Evolutionary conservation across 2,113 vertebrate genomes (phyloP).

Genomic region (Oreochromis aureus): DNA sequence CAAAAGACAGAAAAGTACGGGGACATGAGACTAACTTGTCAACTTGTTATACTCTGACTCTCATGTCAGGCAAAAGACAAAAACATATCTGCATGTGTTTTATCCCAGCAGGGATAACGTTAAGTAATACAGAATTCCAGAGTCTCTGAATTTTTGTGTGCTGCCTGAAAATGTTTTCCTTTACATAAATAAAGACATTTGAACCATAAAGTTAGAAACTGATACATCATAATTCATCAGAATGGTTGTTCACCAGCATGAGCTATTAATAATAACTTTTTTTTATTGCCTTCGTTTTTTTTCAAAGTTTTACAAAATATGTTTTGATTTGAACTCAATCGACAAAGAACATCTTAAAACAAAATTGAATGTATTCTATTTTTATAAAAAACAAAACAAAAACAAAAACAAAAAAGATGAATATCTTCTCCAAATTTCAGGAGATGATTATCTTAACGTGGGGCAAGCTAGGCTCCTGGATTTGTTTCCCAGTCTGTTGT

Average conservation of each 20-base stretch:
- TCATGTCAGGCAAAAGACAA: background rate
- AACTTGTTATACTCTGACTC: background rate
- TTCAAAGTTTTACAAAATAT: background rate
- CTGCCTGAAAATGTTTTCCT: fast-evolving
- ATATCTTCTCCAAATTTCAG: background rate
- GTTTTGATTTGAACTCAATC: background rate
- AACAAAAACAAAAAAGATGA: background rate
- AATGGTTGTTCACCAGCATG: background rate
- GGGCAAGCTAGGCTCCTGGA: conserved; percentile 33
- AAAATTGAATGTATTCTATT: background rate
- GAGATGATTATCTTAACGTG: background rate
- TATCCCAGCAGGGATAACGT: background rate
- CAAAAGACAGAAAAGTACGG: fast-evolving
- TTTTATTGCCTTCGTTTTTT: background rate
- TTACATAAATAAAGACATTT: background rate
- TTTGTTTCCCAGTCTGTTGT: conserved; percentile 52
- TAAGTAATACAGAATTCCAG: background rate
- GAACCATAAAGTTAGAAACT: background rate
- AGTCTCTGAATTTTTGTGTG: background rate
- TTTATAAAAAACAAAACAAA: background rate
- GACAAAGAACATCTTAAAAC: background rate
- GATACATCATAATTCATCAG: background rate
- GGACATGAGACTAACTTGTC: background rate
- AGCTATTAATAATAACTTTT: background rate
- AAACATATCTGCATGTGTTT: background rate